Percentiles rank a stretch among this genome's conserved stretches.
Conservation (phyloP, 1,140 invertebrate species). For the Bombus soroeensis region DNA sequence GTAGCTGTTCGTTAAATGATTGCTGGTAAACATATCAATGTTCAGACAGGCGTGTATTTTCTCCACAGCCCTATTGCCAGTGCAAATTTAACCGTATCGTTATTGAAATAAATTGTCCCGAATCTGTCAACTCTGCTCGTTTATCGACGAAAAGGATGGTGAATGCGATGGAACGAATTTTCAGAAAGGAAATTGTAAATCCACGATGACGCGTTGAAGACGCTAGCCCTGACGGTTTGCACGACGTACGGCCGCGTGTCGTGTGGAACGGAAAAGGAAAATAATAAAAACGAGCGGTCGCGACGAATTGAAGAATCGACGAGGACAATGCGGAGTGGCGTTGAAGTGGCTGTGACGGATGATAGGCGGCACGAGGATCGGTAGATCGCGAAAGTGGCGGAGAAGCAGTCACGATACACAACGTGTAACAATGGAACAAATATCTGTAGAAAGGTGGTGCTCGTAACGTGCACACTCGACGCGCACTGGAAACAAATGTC, state of each 20-base stretch:
- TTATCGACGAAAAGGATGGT: too few relatives aligned
- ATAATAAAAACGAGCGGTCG: conserved; percentile 38
- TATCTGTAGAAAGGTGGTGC: conserved; percentile 71
- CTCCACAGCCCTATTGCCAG: neutral
- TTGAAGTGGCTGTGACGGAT: conserved; percentile 60
- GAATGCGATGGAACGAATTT: neutral
- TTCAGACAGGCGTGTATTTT: neutral
- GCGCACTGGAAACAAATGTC: conserved; percentile 70
- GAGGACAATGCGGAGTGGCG: conserved; percentile 50
- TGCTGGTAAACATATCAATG: neutral
- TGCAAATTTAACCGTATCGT: neutral
- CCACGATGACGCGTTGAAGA: conserved; percentile 3
- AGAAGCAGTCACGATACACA: conserved; percentile 69
- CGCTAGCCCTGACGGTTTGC: neutral
- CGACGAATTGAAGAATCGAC: conserved; percentile 59
- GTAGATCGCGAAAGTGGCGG: conserved; percentile 63
- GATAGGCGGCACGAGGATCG: conserved; percentile 53
- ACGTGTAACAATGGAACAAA: conserved; percentile 74
- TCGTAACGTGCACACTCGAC: conserved; percentile 69
- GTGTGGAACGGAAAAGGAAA: neutral
- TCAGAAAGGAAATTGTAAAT: neutral
- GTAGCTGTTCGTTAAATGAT: neutral
- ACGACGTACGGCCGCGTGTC: neutral
- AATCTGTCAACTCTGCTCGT: neutral
- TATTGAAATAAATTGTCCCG: neutral